phyloP scores from a whole-genome alignment of 2,888 invertebrate genomes.

The Sepioteuthis lessoniana region DNA sequence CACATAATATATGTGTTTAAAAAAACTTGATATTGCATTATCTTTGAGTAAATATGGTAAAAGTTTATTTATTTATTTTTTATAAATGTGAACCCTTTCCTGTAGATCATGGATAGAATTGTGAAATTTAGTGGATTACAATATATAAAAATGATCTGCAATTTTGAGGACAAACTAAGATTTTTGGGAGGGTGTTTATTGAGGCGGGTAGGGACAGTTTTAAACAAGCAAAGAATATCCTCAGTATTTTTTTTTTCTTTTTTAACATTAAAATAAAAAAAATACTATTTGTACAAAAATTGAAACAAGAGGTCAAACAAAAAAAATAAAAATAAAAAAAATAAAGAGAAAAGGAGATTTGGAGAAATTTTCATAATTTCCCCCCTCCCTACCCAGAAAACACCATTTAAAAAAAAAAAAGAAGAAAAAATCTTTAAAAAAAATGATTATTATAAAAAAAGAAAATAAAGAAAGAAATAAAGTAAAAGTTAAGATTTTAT shows the following conservation, averaged over 20 bases:
- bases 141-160: not conserved
- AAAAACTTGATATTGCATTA: too few relatives aligned
- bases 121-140: not conserved
- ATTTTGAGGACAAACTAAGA: not conserved
- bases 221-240: not conserved
- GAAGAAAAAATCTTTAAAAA: not conserved
- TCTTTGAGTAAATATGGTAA: too few relatives aligned
- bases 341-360: not conserved
- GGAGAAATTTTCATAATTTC: constrained; percentile 40
- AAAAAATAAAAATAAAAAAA: too few relatives aligned
- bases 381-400: not conserved
- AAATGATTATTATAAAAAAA: too few relatives aligned
- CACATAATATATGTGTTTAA: too few relatives aligned
- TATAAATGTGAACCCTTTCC: not conserved
- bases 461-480: not conserved
- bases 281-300: not conserved
- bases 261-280: not conserved
- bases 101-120: not conserved
- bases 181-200: not conserved
- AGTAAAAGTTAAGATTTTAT: not conserved
- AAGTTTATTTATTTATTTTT: not conserved
- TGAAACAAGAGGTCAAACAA: constrained; percentile 23
- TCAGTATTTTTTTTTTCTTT: not conserved
- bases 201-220: not conserved
- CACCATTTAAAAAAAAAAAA: not conserved